Evolutionary conservation across 2,113 vertebrate genomes (phyloP).

Genomic region (Odocoileus hemionus): DNA sequence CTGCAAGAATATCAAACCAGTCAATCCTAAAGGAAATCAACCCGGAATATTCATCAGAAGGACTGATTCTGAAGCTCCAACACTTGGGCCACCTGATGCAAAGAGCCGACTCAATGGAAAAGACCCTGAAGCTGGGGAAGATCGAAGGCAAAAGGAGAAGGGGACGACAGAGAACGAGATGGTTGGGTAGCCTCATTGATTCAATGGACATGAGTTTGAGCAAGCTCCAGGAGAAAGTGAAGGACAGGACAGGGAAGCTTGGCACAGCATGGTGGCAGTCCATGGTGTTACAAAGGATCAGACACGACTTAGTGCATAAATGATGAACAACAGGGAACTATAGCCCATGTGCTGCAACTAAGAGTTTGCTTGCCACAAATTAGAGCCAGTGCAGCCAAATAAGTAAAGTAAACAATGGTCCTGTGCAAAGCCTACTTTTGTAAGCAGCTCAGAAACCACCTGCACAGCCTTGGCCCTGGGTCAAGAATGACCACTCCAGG

Average conservation of each 20-base stretch:
- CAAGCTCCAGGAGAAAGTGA: background rate
- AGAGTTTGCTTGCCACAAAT: background rate
- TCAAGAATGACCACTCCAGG: background rate
- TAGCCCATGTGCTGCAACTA: too few species aligned
- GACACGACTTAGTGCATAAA: rapidly evolving
- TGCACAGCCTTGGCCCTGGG: background rate
- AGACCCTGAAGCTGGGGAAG: too few species aligned
- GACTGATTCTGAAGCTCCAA: too few species aligned
- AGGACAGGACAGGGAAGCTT: background rate
- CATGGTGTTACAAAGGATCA: background rate
- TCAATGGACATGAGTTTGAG: background rate
- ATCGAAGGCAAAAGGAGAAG: too few species aligned
- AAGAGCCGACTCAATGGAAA: too few species aligned
- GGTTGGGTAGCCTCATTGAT: too few species aligned
- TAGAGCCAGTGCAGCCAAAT: background rate
- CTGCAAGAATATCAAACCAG: too few species aligned
- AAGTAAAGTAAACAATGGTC: rapidly evolving
- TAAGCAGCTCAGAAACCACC: background rate
- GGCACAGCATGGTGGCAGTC: background rate
- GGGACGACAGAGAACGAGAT: too few species aligned
- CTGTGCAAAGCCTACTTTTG: background rate
- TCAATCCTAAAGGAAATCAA: too few species aligned
- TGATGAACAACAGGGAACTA: background rate
- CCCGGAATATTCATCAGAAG: too few species aligned
- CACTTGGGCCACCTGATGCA: too few species aligned